Evolutionary conservation across 2,888 invertebrate species (phyloP), one percentile per base, ranked within the genome.

Genomic region (Melanotus villosus): DNA sequence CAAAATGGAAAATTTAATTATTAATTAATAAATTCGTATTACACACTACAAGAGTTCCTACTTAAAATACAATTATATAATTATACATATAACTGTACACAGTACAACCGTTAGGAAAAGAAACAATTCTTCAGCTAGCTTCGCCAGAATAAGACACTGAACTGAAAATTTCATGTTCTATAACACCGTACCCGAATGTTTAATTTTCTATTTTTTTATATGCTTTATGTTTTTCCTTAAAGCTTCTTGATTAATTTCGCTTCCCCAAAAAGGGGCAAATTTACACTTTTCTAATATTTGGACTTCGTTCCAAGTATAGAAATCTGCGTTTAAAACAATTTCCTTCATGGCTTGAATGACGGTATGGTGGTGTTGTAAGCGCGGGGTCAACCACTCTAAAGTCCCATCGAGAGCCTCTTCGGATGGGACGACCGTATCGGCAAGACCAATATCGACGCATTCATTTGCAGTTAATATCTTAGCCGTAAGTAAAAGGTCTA

Each of bases 261-360:
- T 76, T 10, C 83, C 82, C 81, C 81, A 83, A 36, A 80, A 78
- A 0, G 77, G 74, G 26, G 71, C 66, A 70, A 82, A 80, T 30
- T 77, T 59, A 9, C 73, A 38, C 54, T 74, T 73, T 71, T 83
- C 83, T n/a, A 65, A 67, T 5, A 45, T 45, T 7, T 80, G 56
- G 1, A 75, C 71, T 21, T 74, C 68, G 4, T 77, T 70, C 19
- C 73, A 72, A 16, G 60, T 62, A 32, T 73, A 52, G 7, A 23
- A 43, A 10, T 34, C 36, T 0, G 73, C 68, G 19, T 73, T 70
- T 10, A 64, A 62, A 4, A 74, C 73, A 9, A 78, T 71, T 54
- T 68, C 34, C 72, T 82, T 83, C 41, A 78, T 77, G 7, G 77
- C 77, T 14, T 77, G 76, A 19, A 76, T 75, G 12, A 83, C 75